Base-by-base conservation (phyloP, 2,797 vertebrate genomes). In the Anas flavirostris region DNA sequence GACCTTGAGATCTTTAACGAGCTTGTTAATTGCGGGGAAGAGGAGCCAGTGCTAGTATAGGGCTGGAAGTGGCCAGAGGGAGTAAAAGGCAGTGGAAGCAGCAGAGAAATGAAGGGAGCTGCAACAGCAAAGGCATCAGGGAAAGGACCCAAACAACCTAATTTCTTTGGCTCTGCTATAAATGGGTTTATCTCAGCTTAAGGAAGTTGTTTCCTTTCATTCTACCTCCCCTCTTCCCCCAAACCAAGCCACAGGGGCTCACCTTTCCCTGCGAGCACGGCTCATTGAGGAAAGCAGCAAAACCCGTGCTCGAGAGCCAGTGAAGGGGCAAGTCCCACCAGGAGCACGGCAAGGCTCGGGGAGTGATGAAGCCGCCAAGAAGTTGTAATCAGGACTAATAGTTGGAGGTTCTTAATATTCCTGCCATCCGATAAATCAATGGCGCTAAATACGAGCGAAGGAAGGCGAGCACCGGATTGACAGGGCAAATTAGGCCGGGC, bases 381-480 rank as follows among this genome's bases (percentile, higher is more conserved):
- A 92, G 77, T 69, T 77, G 88, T 82, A 89, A 93, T 92, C 78
- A 93, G 86, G 73, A 96, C 92, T 91, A 95, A 93, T 92, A 88
- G 59, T 91, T 93, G 12, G 72, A 92, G 72, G 73, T 94, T 94
- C 92, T 95, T 91, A 96, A 96, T 95, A 95, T 86, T 92, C 93
- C 90, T 82, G 72, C 80, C 56, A 95, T 87, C 86, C 89, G 60
- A 92, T 90, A 96, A 92, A 87, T 91, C 96, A 94, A 82, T 91
- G 93, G 73, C 1, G 8, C 86, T 94, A 92, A 94, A 91, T 41
- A 94, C 44, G 3, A 92, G 93, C 5, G 5, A 17, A 5, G 93
- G 67, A 92, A 93, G 79, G 91, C 17, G 1, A 91, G 90, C 64
- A 9, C 60, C 11, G 46, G 87, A 94, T 82, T 94, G 93, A 88